Evolutionary conservation across 1,140 invertebrate species (phyloP).

Genomic region (Drosophila parabipectinata): DNA sequence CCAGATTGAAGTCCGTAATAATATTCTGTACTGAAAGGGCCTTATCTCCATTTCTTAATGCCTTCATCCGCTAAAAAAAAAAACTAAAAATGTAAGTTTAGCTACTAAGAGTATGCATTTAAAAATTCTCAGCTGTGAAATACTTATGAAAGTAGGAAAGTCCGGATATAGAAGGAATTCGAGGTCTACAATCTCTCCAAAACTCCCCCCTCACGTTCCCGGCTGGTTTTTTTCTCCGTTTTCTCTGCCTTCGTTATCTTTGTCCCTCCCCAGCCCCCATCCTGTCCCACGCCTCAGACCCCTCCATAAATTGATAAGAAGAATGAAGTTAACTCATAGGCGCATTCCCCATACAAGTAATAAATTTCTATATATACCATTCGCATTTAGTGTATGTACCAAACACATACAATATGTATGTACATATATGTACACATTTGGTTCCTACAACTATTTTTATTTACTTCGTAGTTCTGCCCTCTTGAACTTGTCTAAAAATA

Average conservation of each 20-base stretch:
- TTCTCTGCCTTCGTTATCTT: conserved; percentile 26
- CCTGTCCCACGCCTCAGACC: background rate
- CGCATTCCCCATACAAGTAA: background rate
- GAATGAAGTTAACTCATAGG: conserved; percentile 32
- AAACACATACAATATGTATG: background rate
- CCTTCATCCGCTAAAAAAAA: too few relatives aligned
- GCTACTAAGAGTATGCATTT: too few relatives aligned
- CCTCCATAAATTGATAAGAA: conserved; percentile 29
- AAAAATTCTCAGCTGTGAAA: too few relatives aligned
- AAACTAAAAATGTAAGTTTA: too few relatives aligned
- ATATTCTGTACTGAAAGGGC: too few relatives aligned
- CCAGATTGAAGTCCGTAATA: too few relatives aligned
- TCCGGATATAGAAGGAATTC: background rate
- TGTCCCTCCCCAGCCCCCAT: background rate
- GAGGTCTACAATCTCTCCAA: background rate
- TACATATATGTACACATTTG: background rate
- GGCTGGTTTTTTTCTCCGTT: background rate
- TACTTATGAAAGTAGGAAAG: too few relatives aligned
- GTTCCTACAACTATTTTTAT: conserved; percentile 4
- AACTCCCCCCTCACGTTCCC: too few relatives aligned
- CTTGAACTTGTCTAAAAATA: conserved; percentile 38
- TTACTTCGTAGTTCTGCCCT: conserved; percentile 4
- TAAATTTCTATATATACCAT: background rate
- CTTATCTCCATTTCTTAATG: too few relatives aligned
- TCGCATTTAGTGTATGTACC: background rate